Evolutionary conservation across 2,888 invertebrate species (phyloP).

Genomic region (Acrobasis repandana): DNA sequence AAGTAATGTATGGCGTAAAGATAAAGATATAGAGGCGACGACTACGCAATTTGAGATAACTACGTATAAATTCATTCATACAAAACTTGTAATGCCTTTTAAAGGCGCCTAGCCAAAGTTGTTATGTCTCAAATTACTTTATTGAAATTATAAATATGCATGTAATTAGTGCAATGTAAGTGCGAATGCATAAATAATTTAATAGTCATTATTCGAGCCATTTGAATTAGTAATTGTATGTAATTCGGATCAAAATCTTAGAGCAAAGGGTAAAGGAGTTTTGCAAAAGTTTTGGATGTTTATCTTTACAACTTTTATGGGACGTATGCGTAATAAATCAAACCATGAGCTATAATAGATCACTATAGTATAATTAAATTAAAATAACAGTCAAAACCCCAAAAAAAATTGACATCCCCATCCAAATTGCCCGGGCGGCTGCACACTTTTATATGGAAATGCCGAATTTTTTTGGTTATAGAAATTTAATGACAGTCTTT

Average conservation of each 20-base stretch:
- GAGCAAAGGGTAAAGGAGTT: background rate
- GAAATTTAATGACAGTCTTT: too few species aligned
- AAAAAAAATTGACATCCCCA: too few species aligned
- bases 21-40: constrained; percentile 11
- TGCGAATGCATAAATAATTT: constrained; percentile 21
- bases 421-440: too few species aligned
- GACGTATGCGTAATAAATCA: too few species aligned
- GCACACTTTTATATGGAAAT: too few species aligned
- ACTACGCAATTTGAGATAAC: constrained; percentile 15
- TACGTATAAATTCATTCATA: background rate
- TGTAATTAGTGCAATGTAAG: constrained; percentile 12
- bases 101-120: constrained; percentile 4
- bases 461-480: too few species aligned
- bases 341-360: too few species aligned
- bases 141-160: constrained; percentile 16
- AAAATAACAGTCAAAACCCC: too few species aligned
- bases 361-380: too few species aligned
- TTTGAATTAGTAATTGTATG: constrained; percentile 24
- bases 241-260: constrained; percentile 14
- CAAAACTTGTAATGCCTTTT: constrained; percentile 9
- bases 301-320: background rate
- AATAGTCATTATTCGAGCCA: constrained; percentile 19
- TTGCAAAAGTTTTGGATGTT: background rate
- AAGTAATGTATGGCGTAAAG: background rate
- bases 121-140: constrained; percentile 11